These are phyloP conservation scores for Rhorus exstirpatorius DNA, from an alignment of 2,888 invertebrate genomes.

Conservation along the genomic window DNA sequence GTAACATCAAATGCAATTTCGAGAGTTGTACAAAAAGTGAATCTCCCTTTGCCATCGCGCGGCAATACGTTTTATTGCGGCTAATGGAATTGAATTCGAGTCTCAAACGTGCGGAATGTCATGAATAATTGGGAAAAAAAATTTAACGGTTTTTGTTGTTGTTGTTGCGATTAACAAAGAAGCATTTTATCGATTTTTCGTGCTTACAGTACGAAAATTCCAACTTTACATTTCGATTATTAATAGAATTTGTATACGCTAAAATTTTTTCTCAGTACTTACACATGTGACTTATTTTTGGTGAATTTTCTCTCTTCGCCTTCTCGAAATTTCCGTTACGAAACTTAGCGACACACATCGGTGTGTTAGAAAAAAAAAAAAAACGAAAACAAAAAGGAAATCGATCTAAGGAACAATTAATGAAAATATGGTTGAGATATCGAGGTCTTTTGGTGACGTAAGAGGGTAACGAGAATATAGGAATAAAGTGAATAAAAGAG, in stretches of 20 bases:
- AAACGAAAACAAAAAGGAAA: no score
- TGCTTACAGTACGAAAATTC: no score
- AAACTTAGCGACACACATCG: no score
- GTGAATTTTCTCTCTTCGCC: no score
- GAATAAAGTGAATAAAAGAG: conserved; percentile 22
- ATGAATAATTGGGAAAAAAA: neutral
- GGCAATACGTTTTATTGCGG: neutral
- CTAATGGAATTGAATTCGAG: neutral
- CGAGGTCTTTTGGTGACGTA: conserved; percentile 63
- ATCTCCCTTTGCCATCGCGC: neutral
- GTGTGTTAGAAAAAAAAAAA: no score
- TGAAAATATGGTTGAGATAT: conserved; percentile 37
- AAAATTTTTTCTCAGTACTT: no score
- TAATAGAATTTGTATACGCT: conserved; percentile 1
- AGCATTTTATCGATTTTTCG: neutral
- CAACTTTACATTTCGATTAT: no score
- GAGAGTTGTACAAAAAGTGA: neutral
- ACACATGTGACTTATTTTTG: no score
- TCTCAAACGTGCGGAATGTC: neutral
- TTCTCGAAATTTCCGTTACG: no score
- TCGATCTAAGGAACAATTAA: no score
- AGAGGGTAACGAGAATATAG: conserved; percentile 54
- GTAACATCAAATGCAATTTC: conserved; percentile 17
- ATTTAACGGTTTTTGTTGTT: no score
- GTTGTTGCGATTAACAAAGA: neutral